phyloP scores from a whole-genome alignment of 1,140 invertebrate genomes.

The Cherax quadricarinatus region DNA sequence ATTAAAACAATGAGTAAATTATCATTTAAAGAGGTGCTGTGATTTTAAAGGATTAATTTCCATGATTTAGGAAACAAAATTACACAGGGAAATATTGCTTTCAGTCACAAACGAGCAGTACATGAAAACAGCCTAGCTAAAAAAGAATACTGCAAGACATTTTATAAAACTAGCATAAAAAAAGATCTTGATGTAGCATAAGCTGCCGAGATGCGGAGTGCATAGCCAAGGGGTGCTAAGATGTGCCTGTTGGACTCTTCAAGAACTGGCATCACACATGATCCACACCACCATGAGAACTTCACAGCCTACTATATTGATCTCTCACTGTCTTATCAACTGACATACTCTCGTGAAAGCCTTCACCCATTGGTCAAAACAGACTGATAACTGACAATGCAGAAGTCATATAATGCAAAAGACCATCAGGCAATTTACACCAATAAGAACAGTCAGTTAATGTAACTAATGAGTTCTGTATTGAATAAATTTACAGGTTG shows the following conservation, averaged over 20 bases:
- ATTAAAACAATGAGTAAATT: background rate
- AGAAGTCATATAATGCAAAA: background rate
- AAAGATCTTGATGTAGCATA: slow-evolving; percentile 12
- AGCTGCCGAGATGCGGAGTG: background rate
- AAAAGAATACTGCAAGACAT: background rate
- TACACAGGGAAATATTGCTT: slow-evolving; percentile 5
- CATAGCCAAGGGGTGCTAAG: background rate
- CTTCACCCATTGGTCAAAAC: background rate
- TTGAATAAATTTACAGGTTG: background rate
- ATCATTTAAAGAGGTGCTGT: slow-evolving; percentile 7
- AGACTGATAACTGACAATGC: background rate
- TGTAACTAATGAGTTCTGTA: background rate
- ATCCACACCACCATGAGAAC: background rate
- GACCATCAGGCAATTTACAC: background rate
- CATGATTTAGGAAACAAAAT: background rate
- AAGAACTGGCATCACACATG: slow-evolving; percentile 1
- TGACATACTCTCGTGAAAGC: background rate
- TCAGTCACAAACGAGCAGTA: slow-evolving; percentile 8
- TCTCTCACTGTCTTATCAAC: background rate
- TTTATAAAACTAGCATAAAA: slow-evolving; percentile 16
- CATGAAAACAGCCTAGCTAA: slow-evolving; percentile 6
- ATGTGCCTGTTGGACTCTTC: background rate
- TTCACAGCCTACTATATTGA: background rate
- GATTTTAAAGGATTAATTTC: background rate
- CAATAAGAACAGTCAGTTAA: background rate